phyloP scores from a whole-genome alignment of 2,113 vertebrate genomes.

The Uria lomvia region DNA sequence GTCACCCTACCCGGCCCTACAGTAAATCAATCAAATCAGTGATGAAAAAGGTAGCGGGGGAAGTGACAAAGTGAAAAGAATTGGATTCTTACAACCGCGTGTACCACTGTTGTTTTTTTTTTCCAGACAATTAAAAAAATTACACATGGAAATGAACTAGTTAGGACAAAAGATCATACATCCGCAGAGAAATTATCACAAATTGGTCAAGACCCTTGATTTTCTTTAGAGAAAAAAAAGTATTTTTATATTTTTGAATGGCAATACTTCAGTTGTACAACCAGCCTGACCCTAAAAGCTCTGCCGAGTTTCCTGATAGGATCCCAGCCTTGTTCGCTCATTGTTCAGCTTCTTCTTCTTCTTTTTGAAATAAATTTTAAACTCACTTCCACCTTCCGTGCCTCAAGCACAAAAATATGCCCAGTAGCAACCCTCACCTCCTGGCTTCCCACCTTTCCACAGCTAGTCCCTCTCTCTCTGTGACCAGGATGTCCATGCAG shows the following conservation, averaged over 20 bases:
- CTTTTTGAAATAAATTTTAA: background rate
- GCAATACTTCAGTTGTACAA: background rate
- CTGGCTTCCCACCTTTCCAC: background rate
- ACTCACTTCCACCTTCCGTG: background rate
- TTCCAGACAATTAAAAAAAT: background rate
- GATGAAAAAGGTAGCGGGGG: background rate
- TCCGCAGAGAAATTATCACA: background rate
- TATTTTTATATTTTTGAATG: background rate
- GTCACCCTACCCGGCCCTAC: rapidly evolving
- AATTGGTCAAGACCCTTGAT: background rate
- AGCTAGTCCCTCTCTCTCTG: background rate
- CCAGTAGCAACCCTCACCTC: background rate
- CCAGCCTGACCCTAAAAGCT: background rate
- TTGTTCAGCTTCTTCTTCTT: background rate
- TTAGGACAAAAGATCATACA: background rate
- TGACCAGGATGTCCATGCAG: background rate
- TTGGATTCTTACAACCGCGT: background rate
- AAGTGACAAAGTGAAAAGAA: background rate
- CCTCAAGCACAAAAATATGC: background rate
- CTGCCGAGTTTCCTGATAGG: background rate
- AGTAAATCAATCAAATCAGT: background rate
- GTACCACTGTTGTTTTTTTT: background rate
- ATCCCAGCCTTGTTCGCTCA: background rate
- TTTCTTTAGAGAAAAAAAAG: background rate
- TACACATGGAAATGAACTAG: background rate